Base-by-base conservation (phyloP, 1,140 invertebrate genomes). In the Hyles vespertilio region DNA sequence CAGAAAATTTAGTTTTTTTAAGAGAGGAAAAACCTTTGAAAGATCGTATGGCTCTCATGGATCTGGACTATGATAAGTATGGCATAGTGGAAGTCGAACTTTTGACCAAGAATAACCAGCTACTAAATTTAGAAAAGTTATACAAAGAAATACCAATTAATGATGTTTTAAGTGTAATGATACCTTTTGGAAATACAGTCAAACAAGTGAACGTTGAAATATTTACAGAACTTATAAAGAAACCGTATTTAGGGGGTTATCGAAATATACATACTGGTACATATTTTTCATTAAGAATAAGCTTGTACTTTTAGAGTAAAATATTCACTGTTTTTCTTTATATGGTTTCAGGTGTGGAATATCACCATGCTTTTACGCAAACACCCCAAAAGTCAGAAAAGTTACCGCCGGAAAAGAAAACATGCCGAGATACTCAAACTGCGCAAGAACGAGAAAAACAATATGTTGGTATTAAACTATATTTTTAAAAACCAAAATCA, bases 171-270 rank as follows among this genome's bases (percentile, higher is more conserved):
- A 90, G 90, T 6, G 91, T 92, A 6, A 75, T 77, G 11, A 81
- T 92, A 3, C 84, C 87, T 3, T 89, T 89, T 48, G 84, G 87
- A 3, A 80, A 74, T 48, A 85, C 71, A 0, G 53, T 84, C 2
- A 89, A 89, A 62, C 83, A 90, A 63, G 78, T 93, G n/a, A 91
- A 92, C 51, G 90, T 92, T 4, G 90, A 91, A 88, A 83, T 93
- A 58, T 89, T 91, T 59, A 90, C 91, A 59, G 72, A 85, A 57
- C 79, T 69, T 11, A 92, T 93, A 32, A 72, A 81, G 33, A 94
- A 94, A 68, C 92, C 92, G 2, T 92, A 88, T 79, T 77, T 94
- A 32, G 93, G 93, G 36, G 93, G 93, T 45, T 94, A 92, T 79
- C 86, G 79, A 61, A 87, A 93, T 71, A 87, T 84, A 62, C 65